Evolutionary conservation across 2,113 vertebrate species (phyloP).

Genomic region (Phalacrocorax carbo): DNA sequence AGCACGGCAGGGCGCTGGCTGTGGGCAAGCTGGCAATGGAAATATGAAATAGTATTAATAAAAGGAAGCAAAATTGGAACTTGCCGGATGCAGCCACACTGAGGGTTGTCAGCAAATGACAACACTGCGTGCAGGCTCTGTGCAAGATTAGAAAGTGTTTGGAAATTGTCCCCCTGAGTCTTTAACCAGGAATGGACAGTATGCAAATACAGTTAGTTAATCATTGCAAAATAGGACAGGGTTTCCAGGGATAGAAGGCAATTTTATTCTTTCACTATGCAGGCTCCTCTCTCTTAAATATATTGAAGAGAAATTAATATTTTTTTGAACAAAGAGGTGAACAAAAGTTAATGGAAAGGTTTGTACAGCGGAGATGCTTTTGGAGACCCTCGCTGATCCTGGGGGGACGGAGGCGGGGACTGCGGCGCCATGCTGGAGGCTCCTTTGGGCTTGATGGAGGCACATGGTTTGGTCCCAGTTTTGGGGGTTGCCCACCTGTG

Average conservation of each 20-base stretch:
- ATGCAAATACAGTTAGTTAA: constrained; percentile 26
- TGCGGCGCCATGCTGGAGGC: rapidly evolving
- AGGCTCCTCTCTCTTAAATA: not conserved
- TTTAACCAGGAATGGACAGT: constrained; percentile 4
- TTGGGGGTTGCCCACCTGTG: not conserved
- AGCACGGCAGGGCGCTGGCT: not conserved
- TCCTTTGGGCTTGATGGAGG: not conserved
- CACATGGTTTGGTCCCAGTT: not conserved
- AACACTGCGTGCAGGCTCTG: not conserved
- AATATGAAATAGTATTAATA: not conserved
- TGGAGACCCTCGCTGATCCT: rapidly evolving
- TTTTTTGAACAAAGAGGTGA: not conserved
- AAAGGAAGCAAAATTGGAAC: not conserved
- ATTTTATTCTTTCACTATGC: not conserved
- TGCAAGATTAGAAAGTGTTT: not conserved
- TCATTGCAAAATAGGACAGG: constrained; percentile 17
- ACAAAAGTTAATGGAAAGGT: not conserved
- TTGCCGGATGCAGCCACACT: not conserved
- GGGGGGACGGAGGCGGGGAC: not conserved
- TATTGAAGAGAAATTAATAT: not conserved
- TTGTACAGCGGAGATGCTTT: not conserved
- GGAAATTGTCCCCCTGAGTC: constrained; percentile 7
- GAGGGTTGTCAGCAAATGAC: constrained; percentile 26
- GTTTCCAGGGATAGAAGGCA: constrained; percentile 1
- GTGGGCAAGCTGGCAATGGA: not conserved